Base-by-base conservation (phyloP, 2,888 invertebrate genomes). In the Neoscelio sp. region DNA sequence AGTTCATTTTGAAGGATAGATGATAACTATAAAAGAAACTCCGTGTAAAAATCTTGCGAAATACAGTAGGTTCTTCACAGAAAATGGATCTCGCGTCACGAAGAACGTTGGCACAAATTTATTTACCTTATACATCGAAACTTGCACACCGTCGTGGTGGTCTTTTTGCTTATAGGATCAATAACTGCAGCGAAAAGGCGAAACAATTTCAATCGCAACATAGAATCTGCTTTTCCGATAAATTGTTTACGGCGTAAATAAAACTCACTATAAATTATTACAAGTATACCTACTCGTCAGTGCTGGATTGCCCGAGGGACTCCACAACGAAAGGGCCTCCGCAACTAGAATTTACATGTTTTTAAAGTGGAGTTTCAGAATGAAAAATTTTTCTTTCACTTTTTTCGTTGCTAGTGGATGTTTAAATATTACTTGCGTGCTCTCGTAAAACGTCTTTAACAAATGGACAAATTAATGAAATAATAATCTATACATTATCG, bases 201-300 rank as follows among this genome's bases (percentile, higher is more conserved):
- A 68, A 46, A 54, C 54, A 56, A 46, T 68, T 65, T 76, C 38
- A 52, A 58, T 75, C 52, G 52, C 13, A 26, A 38, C 33, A 6
- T 15, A 20, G 48, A 56, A 33, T 68, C 42, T 73, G 54, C 78
- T 65, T 26, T 42, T 12, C 33, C 33, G 46, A 26, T 54, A 62
- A 68, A 44, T n/a, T 26, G 70, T 17, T 40, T 56, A 52, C 65
- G 58, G 64, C 46, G 65, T 67, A 71, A 79, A 75, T 79, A 75
- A 79, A 79, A 65, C 54, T 75, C 46, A 54, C 48, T 50, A 52
- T 79, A 79, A 79, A 79, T 75, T 79, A 75, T 79, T 78, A 46
- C 44, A 56, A 17, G 58, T 28, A 42, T 48, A 15, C 46, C 40
- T 48, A 18, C 10, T 28, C 35, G 6, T 20, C n/a, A n/a, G n/a